Conservation (phyloP, 2,113 vertebrate genomes). For the Catharus bicknelli region DNA sequence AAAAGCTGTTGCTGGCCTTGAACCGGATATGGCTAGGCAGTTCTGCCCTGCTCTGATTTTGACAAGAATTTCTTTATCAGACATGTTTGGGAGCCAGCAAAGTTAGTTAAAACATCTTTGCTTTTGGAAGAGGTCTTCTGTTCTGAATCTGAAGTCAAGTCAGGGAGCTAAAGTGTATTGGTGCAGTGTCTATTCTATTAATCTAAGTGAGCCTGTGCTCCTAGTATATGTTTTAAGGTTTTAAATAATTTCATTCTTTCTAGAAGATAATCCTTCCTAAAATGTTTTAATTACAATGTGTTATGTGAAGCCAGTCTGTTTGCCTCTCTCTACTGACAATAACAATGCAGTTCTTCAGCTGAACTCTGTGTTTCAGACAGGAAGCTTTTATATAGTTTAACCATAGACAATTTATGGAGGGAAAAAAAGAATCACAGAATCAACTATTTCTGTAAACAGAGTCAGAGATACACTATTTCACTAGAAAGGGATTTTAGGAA, state of each 20-base stretch:
- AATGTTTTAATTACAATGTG: background rate
- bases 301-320: background rate
- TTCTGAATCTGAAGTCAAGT: background rate
- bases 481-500: constrained; percentile 19
- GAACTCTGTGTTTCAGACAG: background rate
- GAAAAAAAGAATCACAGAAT: background rate
- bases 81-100: background rate
- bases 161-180: background rate
- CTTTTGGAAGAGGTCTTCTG: background rate
- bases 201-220: background rate
- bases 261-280: background rate
- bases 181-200: background rate
- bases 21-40: background rate
- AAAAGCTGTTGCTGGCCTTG: constrained; percentile 54
- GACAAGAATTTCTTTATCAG: constrained; percentile 16
- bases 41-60: constrained; percentile 12
- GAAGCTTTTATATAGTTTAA: constrained; percentile 20
- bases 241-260: background rate
- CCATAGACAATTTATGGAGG: background rate
- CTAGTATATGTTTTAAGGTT: background rate
- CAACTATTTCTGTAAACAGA: constrained; percentile 32
- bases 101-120: background rate
- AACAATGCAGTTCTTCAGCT: background rate
- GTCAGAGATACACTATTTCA: background rate
- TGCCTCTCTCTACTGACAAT: background rate